Conservation (phyloP, 1,140 invertebrate genomes). For the Archivesica marissinica region DNA sequence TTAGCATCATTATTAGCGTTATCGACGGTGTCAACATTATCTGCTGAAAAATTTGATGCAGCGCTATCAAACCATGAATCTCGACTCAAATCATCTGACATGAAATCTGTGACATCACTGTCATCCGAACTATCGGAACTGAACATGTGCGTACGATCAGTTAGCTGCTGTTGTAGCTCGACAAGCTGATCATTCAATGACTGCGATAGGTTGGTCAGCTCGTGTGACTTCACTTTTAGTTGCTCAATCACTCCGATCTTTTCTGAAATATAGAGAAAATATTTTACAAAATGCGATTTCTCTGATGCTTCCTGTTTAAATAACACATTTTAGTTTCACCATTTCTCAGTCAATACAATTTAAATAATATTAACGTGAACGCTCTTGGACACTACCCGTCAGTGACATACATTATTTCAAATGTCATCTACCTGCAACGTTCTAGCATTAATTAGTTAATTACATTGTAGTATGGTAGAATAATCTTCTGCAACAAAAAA, state of each 20-base stretch:
- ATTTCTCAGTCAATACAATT: no score
- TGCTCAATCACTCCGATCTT: conserved; percentile 59
- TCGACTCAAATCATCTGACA: conserved; percentile 39
- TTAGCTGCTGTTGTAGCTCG: conserved; percentile 45
- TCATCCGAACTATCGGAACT: conserved; percentile 16
- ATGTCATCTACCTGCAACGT: no score
- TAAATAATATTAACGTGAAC: no score
- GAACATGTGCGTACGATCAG: conserved; percentile 19
- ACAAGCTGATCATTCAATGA: conserved; percentile 60
- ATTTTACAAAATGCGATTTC: no score
- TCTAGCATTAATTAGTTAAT: no score
- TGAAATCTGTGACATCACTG: conserved; percentile 43
- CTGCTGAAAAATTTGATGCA: conserved; percentile 32
- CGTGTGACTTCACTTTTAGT: conserved; percentile 51
- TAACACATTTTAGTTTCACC: no score
- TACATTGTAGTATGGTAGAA: no score
- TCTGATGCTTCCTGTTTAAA: no score
- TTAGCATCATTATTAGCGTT: not conserved
- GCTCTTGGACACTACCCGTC: no score
- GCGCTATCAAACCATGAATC: conserved; percentile 29
- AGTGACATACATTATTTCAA: no score
- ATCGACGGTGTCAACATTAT: conserved; percentile 3
- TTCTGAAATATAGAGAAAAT: conserved; percentile 44
- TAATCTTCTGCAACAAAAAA: no score
- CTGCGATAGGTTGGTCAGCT: conserved; percentile 56